phyloP scores from a whole-genome alignment of 2,113 vertebrate genomes.

The Acrocephalus kingi region DNA sequence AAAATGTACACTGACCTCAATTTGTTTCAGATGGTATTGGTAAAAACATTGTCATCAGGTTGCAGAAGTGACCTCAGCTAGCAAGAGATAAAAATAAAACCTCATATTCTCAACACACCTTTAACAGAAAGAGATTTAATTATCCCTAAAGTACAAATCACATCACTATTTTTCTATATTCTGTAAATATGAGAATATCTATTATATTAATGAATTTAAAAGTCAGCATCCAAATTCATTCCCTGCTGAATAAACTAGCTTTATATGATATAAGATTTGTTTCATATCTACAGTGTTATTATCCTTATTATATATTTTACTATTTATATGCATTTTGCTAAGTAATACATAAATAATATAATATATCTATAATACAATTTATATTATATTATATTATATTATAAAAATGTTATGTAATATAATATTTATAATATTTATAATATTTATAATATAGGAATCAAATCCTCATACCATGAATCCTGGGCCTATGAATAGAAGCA shows the following conservation, averaged over 20 bases:
- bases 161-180: background rate
- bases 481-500: background rate
- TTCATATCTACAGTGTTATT: background rate
- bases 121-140: background rate
- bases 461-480: background rate
- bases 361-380: background rate
- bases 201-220: background rate
- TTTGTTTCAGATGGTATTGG: slow-evolving; percentile 72
- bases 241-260: accelerated
- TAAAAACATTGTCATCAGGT: slow-evolving; percentile 69
- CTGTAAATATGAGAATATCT: background rate
- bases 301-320: background rate
- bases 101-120: background rate
- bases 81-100: slow-evolving; percentile 56
- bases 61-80: slow-evolving; percentile 59
- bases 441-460: background rate
- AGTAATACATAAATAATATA: accelerated
- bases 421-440: background rate
- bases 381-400: no score
- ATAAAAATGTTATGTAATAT: no score
- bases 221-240: background rate
- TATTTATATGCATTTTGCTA: background rate
- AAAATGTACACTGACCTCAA: slow-evolving; percentile 78
- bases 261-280: background rate
- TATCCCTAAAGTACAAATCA: background rate